These are phyloP conservation scores for Poecile montanus DNA, from an alignment of 2,797 vertebrate species.

Conservation along the genomic window DNA sequence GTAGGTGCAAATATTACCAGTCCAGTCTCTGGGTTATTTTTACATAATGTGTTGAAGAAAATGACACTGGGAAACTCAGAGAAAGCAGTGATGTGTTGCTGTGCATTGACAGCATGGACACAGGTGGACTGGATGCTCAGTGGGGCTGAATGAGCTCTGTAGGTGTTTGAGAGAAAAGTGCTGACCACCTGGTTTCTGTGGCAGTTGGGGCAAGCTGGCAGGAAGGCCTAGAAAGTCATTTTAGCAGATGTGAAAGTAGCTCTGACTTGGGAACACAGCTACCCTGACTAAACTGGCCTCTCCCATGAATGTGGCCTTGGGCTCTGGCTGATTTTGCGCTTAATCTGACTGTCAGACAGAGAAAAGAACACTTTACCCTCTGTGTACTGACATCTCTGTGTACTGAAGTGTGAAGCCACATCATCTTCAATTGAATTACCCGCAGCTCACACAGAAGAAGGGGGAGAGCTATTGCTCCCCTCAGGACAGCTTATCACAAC, in stretches of 20 bases:
- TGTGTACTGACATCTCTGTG: background rate
- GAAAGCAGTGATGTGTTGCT: background rate
- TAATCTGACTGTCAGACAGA: background rate
- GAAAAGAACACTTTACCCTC: background rate
- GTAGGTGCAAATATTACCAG: background rate
- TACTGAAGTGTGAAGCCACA: constrained; percentile 15
- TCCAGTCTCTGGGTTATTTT: constrained; percentile 5
- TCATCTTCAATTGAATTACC: constrained; percentile 8
- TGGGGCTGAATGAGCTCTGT: background rate
- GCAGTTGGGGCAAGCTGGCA: background rate
- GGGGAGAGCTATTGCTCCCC: background rate
- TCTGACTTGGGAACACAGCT: background rate
- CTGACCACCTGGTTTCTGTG: background rate
- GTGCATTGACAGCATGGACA: background rate
- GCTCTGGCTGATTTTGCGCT: background rate
- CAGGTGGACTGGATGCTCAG: accelerated
- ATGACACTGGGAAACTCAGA: background rate
- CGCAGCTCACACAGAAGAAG: background rate
- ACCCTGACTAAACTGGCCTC: background rate
- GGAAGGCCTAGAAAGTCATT: background rate
- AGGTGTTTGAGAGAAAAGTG: background rate
- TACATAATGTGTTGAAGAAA: background rate
- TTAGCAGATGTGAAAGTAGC: background rate
- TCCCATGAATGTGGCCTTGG: background rate
- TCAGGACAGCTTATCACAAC: background rate